Evolutionary conservation across 2,113 vertebrate genomes (phyloP).

Genomic region (Carollia perspicillata): DNA sequence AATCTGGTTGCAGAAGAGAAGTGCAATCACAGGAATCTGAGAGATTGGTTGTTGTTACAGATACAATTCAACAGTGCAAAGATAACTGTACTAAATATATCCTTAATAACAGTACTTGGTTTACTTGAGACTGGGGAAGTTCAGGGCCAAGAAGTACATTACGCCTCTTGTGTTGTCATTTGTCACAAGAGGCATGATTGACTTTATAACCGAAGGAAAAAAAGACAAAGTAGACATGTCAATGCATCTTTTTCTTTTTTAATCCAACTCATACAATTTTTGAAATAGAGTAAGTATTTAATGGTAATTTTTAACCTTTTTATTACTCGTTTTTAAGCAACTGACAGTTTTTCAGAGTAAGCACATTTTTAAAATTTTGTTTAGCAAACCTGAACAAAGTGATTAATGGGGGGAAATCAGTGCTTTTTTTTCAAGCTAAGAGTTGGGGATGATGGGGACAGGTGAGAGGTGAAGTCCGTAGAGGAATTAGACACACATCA

Average conservation of each 20-base stretch:
- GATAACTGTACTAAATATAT: neutral
- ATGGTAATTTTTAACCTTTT: neutral
- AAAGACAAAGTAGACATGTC: neutral
- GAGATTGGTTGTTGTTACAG: neutral
- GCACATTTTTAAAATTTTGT: no score
- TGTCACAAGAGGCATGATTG: neutral
- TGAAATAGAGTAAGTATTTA: neutral
- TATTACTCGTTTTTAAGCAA: neutral
- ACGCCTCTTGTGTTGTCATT: neutral
- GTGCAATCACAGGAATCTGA: rapidly evolving
- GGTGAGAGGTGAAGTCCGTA: neutral
- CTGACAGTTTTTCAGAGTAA: neutral
- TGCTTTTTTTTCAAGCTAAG: neutral
- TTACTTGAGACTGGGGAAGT: neutral
- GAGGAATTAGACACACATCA: no score
- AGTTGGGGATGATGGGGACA: neutral
- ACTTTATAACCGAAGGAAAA: neutral
- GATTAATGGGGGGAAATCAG: neutral
- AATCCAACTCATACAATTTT: neutral
- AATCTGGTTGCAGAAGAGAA: neutral
- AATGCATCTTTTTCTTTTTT: neutral
- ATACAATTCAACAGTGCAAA: neutral
- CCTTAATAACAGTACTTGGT: neutral
- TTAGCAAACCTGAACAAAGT: neutral
- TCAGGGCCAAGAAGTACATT: neutral